phyloP scores from a whole-genome alignment of 2,113 vertebrate species.

The Eonycteris spelaea region DNA sequence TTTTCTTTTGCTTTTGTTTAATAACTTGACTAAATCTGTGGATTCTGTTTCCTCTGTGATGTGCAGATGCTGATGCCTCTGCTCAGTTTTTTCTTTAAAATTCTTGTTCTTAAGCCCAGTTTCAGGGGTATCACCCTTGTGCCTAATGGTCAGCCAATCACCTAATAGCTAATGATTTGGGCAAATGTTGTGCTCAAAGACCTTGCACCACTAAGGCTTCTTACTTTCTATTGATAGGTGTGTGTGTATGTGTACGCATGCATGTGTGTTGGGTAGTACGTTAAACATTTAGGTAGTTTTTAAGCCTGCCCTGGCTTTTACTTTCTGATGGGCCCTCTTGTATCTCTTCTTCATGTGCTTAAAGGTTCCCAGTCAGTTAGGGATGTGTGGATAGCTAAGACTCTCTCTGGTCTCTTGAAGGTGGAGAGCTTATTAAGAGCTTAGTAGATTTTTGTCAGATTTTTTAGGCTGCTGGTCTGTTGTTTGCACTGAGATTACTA shows the following conservation, averaged over 20 bases:
- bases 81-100: not conserved
- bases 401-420: not conserved
- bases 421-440: not conserved
- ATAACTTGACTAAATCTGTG: not conserved
- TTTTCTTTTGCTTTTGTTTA: not conserved
- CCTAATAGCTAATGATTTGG: not conserved
- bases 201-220: not conserved
- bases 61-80: not conserved
- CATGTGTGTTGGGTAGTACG: not conserved
- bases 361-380: not conserved
- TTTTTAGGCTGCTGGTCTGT: not conserved
- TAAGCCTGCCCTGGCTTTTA: not conserved
- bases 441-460: no score
- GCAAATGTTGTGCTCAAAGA: not conserved
- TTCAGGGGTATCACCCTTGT: not conserved
- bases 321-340: not conserved
- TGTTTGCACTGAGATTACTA: not conserved
- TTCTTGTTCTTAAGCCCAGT: not conserved
- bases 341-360: not conserved
- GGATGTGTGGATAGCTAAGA: not conserved
- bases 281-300: not conserved
- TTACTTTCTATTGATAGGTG: not conserved
- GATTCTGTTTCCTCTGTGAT: not conserved
- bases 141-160: not conserved
- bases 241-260: not conserved